Evolutionary conservation across 2,888 invertebrate species (phyloP), one percentile per base, ranked within the genome.

Genomic region (Morinoia aosen): DNA sequence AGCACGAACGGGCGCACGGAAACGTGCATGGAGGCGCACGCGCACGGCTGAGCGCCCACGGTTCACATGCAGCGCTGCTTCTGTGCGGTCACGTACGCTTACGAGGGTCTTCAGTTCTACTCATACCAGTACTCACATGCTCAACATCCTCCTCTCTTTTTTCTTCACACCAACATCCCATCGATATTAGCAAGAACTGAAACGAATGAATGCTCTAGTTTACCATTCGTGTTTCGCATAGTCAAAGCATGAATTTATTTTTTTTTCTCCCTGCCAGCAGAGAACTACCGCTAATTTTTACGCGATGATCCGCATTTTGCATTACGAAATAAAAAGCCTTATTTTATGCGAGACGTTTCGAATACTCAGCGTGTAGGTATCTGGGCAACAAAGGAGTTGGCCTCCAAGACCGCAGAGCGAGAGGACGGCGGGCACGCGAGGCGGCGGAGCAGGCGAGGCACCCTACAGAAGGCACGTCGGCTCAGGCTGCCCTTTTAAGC

Each of bases 401-500:
- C 25, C 76, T 76, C 76, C 25, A 76, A 76, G 2, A 76, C 16
- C 19, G 76, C 76, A 33, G 76, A 61, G 61, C 19, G 12, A 61
- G 48, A 61, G 61, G 19, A 16, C 61, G 12, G 61, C 33, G 76
- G 76, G 76, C 76, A 76, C 33, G 76, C 76, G 76, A 33, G 76
- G 19, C 76, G 76, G 33, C 19, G 76, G 25, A 33, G 25, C 76
- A 76, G 33, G 25, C 48, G 48, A 48, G 48, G 48, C 48, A 48
- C 48, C 76, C 76, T 76, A 40, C 40, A 90, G 90, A 90, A 90
- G 90, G 90, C 90, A 19, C 90, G 40, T 76, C 39, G 39, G 40
- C 90, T 16, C n/a, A 90, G 90, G 90, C 48, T 90, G 90, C 90
- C 90, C 90, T 90, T 90, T 90, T 90, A 90, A 90, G 90, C 14